Evolutionary conservation across 2,113 vertebrate species (phyloP), one percentile per base, ranked within the genome.

Genomic region (Ciconia maguari): DNA sequence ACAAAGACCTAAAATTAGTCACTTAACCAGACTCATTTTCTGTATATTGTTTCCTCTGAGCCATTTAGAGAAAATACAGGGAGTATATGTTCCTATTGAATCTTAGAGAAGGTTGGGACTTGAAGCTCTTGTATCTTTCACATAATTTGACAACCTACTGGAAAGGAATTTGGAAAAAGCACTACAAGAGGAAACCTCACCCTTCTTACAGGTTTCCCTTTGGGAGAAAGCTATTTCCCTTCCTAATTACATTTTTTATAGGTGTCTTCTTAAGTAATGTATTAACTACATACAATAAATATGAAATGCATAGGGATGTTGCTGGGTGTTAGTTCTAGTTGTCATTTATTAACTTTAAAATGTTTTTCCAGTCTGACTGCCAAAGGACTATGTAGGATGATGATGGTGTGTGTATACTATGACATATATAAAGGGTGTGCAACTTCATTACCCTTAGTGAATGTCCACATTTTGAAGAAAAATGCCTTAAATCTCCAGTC

Each of bases 351-450:
- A 72, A 85, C 34, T 88, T 93, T 48, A 65, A 95, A 83, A 89
- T 22, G 19, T 80, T 96, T 95, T 97, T 90, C 94, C 93, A 90
- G 78, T 38, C 62, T 90, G 14, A 54, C 38, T 85, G 87, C 93
- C 94, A 95, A 84, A 93, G 24, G n/a, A 66, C 66, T 85, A 24
- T 42, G 32, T 44, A 85, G 82, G 58, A 87, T 70, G 54, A 83
- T 44, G 62, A 49, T 29, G 32, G 22, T 85, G 11, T 82, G 42
- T 30, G 4, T 42, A 76, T 54, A 87, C 61, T 80, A 76, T 79
- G 87, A 91, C 51, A 82, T 75, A 84, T 29, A 42, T 65, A 49
- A 82, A 82, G 87, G 65, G 64, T 71, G 57, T 95, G 80, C 77
- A 88, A 79, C 46, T 87, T 69, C 44, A 76, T 89, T 57, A 82